Evolutionary conservation across 2,797 vertebrate genomes (phyloP).

Genomic region (Rhynchonycteris naso): DNA sequence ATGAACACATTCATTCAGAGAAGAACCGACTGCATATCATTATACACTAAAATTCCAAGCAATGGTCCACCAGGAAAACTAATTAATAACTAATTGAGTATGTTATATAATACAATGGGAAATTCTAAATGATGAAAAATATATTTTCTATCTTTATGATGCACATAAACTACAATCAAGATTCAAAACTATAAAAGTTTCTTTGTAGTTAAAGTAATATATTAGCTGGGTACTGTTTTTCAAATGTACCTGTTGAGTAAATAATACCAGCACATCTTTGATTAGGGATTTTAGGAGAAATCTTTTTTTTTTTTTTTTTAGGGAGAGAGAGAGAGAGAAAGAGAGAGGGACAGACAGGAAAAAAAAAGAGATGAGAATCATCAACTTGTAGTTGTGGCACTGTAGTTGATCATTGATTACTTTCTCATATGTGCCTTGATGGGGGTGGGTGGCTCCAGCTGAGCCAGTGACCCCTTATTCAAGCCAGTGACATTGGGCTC

Average conservation of each 20-base stretch:
- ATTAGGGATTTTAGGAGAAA: not conserved
- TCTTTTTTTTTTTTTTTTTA: too few relatives aligned
- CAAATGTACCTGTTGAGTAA: not conserved
- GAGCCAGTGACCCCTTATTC: too few relatives aligned
- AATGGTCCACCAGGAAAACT: not conserved
- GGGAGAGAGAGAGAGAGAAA: too few relatives aligned
- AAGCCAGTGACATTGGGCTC: too few relatives aligned
- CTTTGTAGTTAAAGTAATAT: not conserved
- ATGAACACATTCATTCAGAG: not conserved
- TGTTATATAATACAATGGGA: not conserved
- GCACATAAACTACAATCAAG: not conserved
- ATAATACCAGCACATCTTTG: not conserved
- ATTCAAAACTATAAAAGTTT: not conserved
- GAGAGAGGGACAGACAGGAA: too few relatives aligned
- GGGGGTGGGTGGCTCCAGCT: too few relatives aligned
- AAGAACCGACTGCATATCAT: not conserved
- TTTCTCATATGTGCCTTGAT: too few relatives aligned
- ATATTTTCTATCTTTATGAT: not conserved
- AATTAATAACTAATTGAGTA: not conserved
- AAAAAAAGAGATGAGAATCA: too few relatives aligned
- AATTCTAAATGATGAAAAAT: not conserved
- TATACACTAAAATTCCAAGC: not conserved
- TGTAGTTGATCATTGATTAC: too few relatives aligned
- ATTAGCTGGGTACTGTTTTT: not conserved
- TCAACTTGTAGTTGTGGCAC: too few relatives aligned